Evolutionary conservation across 2,797 vertebrate genomes (phyloP).

Genomic region (Semaprochilodus insignis): DNA sequence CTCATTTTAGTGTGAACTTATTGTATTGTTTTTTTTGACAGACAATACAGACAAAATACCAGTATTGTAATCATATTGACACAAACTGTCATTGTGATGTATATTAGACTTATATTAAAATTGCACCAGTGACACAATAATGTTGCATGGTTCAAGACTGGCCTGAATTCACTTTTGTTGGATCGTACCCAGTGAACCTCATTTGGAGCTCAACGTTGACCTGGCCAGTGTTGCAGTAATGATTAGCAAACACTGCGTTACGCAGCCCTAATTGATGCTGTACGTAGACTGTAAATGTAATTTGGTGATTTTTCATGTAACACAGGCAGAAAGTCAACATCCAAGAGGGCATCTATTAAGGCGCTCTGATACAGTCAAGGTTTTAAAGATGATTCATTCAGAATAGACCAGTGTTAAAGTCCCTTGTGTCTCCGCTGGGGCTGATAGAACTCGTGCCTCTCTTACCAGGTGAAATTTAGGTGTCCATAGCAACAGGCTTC

Average conservation of each 20-base stretch:
- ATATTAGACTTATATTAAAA: background rate
- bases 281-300: background rate
- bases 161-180: background rate
- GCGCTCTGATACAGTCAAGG: background rate
- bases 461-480: conserved; percentile 49
- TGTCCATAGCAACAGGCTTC: conserved; percentile 71
- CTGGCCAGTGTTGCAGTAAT: too few species aligned
- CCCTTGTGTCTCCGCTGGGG: conserved; percentile 4
- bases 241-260: background rate
- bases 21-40: background rate
- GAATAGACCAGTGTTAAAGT: conserved; percentile 2
- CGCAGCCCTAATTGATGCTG: background rate
- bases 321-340: background rate
- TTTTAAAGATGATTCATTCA: background rate
- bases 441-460: conserved; percentile 7
- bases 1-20: too few species aligned
- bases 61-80: background rate
- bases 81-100: too few species aligned
- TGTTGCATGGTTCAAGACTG: too few species aligned
- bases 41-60: background rate
- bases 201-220: too few species aligned
- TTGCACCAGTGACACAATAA: background rate
- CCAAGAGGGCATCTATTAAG: background rate
- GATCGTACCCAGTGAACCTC: background rate
- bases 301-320: background rate